Percentiles rank a stretch among this genome's conserved stretches.
Conservation (phyloP, 2,113 vertebrate species). For the Oncorhynchus nerka region DNA sequence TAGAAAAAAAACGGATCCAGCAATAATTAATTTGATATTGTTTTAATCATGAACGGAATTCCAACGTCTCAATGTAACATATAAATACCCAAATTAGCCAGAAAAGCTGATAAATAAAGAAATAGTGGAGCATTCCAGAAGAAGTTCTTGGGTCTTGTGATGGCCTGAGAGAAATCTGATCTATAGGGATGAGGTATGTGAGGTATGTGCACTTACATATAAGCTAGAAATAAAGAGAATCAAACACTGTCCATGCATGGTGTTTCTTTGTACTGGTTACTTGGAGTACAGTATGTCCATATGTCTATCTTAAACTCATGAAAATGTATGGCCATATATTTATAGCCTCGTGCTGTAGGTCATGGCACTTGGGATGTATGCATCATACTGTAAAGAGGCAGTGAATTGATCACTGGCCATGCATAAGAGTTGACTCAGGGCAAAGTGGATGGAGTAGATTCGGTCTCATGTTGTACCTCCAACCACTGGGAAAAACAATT, state of each 20-base stretch:
- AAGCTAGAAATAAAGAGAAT: constrained; percentile 2
- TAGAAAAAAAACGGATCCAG: not conserved
- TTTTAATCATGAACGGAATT: too few species aligned
- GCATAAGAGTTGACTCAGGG: constrained; percentile 35
- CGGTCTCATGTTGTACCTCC: constrained; percentile 42
- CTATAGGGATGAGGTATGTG: not conserved
- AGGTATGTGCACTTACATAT: not conserved
- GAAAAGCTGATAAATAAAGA: constrained; percentile 12
- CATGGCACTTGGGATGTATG: constrained; percentile 36
- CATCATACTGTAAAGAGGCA: constrained; percentile 40
- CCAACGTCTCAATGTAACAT: not conserved
- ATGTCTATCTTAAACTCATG: constrained; percentile 47
- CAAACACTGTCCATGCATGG: not conserved
- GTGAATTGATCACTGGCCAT: constrained; percentile 50
- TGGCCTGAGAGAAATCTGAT: not conserved
- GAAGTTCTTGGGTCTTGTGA: constrained; percentile 3
- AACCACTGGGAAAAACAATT: constrained; percentile 51
- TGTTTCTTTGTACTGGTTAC: constrained; percentile 18
- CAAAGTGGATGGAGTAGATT: constrained; percentile 24
- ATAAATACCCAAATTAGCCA: not conserved
- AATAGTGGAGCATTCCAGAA: constrained; percentile 12
- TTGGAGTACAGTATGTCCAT: constrained; percentile 8
- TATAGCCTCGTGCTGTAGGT: constrained; percentile 46
- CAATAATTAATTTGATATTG: too few species aligned
- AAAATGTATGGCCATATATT: constrained; percentile 46